Percentiles rank a stretch among this genome's conserved stretches.
Conservation (phyloP, 2,113 vertebrate species). For the Diadophis punctatus region DNA sequence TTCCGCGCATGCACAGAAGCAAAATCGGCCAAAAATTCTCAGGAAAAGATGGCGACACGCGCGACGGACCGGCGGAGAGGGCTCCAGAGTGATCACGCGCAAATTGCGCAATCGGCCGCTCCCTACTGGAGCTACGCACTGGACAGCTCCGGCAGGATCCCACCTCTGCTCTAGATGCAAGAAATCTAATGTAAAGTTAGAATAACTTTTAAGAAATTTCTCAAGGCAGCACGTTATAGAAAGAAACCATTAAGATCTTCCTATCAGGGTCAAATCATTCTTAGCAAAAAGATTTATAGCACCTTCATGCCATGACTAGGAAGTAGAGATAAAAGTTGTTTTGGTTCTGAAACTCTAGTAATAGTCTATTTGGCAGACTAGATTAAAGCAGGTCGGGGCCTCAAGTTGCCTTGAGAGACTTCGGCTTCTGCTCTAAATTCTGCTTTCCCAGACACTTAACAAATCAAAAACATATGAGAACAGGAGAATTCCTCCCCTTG, state of each 20-base stretch:
- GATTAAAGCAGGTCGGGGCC: constrained; percentile 4
- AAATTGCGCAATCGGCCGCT: too few species aligned
- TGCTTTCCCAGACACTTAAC: constrained; percentile 19
- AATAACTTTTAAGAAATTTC: not conserved
- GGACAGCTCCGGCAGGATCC: too few species aligned
- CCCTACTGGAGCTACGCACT: too few species aligned
- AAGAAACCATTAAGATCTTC: constrained; percentile 8
- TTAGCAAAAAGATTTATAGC: constrained; percentile 16
- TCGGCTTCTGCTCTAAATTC: constrained; percentile 27
- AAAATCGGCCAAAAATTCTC: too few species aligned
- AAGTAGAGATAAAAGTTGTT: constrained; percentile 20
- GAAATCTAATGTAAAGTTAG: accelerated
- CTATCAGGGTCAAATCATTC: constrained; percentile 2
- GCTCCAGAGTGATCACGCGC: too few species aligned
- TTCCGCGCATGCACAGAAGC: too few species aligned
- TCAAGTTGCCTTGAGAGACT: constrained; percentile 17
- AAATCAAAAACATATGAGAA: constrained; percentile 28
- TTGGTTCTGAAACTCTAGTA: constrained; percentile 25
- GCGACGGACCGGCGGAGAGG: too few species aligned
- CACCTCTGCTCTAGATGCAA: too few species aligned
- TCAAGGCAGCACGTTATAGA: not conserved
- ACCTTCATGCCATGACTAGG: not conserved
- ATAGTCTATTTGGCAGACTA: constrained; percentile 19
- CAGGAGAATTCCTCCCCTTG: constrained; percentile 25
- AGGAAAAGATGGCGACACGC: too few species aligned